phyloP scores from a whole-genome alignment of 2,797 vertebrate genomes.

The Aythya fuligula region DNA sequence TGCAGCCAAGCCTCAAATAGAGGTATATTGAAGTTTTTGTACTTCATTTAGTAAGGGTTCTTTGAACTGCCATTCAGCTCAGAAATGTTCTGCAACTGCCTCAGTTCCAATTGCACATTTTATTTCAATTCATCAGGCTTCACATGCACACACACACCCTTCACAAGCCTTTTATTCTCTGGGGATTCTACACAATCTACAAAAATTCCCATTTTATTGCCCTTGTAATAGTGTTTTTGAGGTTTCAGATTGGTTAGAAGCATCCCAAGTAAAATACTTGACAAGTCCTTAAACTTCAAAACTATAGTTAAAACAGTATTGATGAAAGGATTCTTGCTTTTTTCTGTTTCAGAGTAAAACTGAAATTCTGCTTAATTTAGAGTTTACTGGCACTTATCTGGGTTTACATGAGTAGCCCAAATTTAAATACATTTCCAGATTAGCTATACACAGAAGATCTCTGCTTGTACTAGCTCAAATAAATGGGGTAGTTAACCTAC shows the following conservation, averaged over 20 bases:
- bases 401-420: background rate
- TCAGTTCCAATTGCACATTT: constrained; percentile 29
- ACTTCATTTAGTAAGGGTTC: background rate
- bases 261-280: background rate
- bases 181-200: constrained; percentile 4
- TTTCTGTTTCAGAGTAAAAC: background rate
- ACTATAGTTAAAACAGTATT: background rate
- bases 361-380: background rate
- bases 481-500: background rate
- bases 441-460: background rate
- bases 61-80: constrained; percentile 38
- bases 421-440: background rate
- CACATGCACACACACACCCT: background rate
- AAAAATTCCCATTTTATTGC: constrained; percentile 1
- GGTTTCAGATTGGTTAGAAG: constrained; percentile 10
- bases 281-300: background rate
- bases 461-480: background rate
- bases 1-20: constrained; percentile 39
- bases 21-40: constrained; percentile 22
- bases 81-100: background rate
- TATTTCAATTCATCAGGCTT: constrained; percentile 10
- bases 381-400: background rate
- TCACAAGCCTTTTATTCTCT: background rate
- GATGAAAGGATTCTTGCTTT: background rate
- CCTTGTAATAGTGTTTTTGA: constrained; percentile 14